Conservation (phyloP, 2,888 invertebrate species). For the Sinelater perroti region DNA sequence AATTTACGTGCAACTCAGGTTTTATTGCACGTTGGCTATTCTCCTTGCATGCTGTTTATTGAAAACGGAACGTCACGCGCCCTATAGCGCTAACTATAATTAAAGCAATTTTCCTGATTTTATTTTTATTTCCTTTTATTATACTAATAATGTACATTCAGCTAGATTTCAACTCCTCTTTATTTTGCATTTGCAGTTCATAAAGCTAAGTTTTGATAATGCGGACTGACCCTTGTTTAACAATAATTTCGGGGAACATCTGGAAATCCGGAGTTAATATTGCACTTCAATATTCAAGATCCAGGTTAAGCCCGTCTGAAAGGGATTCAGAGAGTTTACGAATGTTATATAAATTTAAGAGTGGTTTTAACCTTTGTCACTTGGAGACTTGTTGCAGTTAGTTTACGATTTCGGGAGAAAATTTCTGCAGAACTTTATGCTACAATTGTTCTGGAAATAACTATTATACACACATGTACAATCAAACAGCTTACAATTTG, state of each 20-base stretch:
- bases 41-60: constrained; percentile 4
- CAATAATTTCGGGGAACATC: no score
- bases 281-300: background rate
- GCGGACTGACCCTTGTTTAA: no score
- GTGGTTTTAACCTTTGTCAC: constrained; percentile 7
- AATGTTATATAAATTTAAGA: constrained; percentile 6
- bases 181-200: no score
- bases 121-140: constrained; percentile 8
- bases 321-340: background rate
- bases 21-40: no score
- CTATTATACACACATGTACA: no score
- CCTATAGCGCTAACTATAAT: constrained; percentile 7
- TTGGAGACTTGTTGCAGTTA: constrained; percentile 1
- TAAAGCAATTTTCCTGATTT: constrained; percentile 3
- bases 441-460: no score
- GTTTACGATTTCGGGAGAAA: no score
- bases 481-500: no score
- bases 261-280: background rate
- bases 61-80: constrained; percentile 2
- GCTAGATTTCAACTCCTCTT: no score
- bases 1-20: constrained; percentile 5
- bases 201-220: no score
- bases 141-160: background rate
- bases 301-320: background rate
- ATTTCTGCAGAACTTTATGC: no score